These are phyloP conservation scores for Wiebesia pumilae DNA, from an alignment of 1,140 invertebrate genomes.

Conservation along the genomic window DNA sequence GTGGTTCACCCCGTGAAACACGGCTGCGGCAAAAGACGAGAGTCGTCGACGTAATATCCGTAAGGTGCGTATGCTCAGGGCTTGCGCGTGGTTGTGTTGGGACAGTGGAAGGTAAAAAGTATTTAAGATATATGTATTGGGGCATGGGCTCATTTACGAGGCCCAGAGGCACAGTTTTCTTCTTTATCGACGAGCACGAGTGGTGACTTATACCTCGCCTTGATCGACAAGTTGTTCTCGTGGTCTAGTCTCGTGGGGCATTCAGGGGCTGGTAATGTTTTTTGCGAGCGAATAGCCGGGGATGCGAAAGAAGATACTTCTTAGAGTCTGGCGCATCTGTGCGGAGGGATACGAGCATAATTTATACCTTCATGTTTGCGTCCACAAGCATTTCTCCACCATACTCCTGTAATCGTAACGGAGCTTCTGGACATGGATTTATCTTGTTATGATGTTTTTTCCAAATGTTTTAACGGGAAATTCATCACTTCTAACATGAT, in stretches of 20 bases:
- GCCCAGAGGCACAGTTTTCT: slow-evolving; percentile 46
- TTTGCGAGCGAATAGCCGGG: background rate
- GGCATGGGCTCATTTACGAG: slow-evolving; percentile 31
- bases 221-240: background rate
- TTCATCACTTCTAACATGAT: background rate
- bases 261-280: background rate
- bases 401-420: too few species aligned
- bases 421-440: background rate
- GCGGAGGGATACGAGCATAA: background rate
- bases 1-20: background rate
- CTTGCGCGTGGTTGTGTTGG: background rate
- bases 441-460: background rate
- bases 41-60: slow-evolving; percentile 35
- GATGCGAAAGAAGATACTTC: slow-evolving; percentile 6
- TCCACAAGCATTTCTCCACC: too few species aligned
- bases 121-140: slow-evolving; percentile 6
- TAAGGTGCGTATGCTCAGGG: slow-evolving; percentile 20
- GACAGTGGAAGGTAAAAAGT: slow-evolving; percentile 8
- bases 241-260: background rate
- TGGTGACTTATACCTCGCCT: background rate
- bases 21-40: slow-evolving; percentile 23
- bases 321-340: background rate
- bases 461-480: background rate
- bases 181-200: background rate
- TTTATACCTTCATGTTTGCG: too few species aligned